Evolutionary conservation across 2,888 invertebrate species (phyloP), one percentile per base, ranked within the genome.

Genomic region (Camptogramma bilineatum): DNA sequence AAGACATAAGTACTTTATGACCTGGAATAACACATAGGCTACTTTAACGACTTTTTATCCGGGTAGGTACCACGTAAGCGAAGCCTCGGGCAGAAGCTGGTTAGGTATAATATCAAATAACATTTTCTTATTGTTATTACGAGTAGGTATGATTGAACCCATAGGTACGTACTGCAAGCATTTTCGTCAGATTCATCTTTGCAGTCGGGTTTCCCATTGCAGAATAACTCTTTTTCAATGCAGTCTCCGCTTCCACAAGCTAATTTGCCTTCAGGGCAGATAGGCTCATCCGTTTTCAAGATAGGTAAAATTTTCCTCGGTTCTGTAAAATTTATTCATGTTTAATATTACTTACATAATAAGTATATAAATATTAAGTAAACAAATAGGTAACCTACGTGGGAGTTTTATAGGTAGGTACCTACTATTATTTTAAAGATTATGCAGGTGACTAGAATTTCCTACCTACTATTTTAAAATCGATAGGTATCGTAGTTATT

Each of bases 111-210:
- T 44, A 13, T 17, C 3, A 13, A 28, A 28, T 8, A 5, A 28
- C 7, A 31, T 39, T 13, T 39, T 13, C 10, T 13, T 39, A 0
- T 39, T 39, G 1, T 13, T 39, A 39, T 13, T 7, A 39, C 3
- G n/a, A 39, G 2, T 13, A 34, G 34, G 34, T 34, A 10, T n/a
- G n/a, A 39, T 39, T 39, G 4, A 44, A 44, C 17, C 48, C 16
- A 13, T 75, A 97, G 98, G 96, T 94, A 97, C 98, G 96, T 94
- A 98, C 98, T 96, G 94, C 98, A 98, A 73, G 98, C 97, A 80
- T 98, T 98, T 93, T 98, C 98, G 84, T 98, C 98, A 57, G 98
- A 98, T 84, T 98, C 98, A 84, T 98, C 98, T 82, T 97, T 96
- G 93, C 98, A 98, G 85, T 98, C 98, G 56, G 96, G 95, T 88